Base-by-base conservation (phyloP, 2,797 vertebrate species). In the Fistularia tabacaria region DNA sequence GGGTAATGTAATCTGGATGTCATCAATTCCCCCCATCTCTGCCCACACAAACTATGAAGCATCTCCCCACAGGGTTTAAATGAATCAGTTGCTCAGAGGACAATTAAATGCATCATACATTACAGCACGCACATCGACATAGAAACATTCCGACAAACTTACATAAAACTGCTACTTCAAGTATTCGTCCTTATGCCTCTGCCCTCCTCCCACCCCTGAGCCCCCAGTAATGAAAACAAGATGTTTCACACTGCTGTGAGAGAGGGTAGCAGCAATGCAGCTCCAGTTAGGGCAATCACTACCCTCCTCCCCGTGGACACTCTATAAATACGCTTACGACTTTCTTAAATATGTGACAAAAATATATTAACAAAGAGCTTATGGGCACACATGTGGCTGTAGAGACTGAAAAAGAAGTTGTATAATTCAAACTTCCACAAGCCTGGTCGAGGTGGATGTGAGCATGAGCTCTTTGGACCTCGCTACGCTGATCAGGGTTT, bases 171-270 rank as follows among this genome's bases (percentile, higher is more conserved):
- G 57, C 66, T 74, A 72, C 71, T 68, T 73, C 74, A 49, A 62
- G 56, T 72, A 57, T 63, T 55, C 54, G 66, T 73, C 63, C 48
- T 52, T 59, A 36, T 48, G 52, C 59, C 61, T 65, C 61, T 56
- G 38, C 49, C 54, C 57, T 46, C 52, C 62, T 51, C 63, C 48
- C 43, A 57, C 59, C 48, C 54, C 41, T 61, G 67, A 72, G 48
- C 74, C 63, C 68, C 48, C 51, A 54, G 39, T 89, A 91, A 91
- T 89, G 84, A 87, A 89, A 88, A 85, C 90, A 91, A 91, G 87
- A 91, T 91, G 90, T 88, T 83, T 57, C 55, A 70, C 76, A 81
- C 83, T 83, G 76, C 57, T 58, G 78, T 74, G 76, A 83, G 74
- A 59, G 73, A 70, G 71, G 61, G 70, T 66, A 75, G 77, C 58